A percentile compares a stretch with the other conserved stretches of the same genome.
Evolutionary conservation across 2,888 invertebrate species (phyloP).

Genomic region (Pterostichus niger): DNA sequence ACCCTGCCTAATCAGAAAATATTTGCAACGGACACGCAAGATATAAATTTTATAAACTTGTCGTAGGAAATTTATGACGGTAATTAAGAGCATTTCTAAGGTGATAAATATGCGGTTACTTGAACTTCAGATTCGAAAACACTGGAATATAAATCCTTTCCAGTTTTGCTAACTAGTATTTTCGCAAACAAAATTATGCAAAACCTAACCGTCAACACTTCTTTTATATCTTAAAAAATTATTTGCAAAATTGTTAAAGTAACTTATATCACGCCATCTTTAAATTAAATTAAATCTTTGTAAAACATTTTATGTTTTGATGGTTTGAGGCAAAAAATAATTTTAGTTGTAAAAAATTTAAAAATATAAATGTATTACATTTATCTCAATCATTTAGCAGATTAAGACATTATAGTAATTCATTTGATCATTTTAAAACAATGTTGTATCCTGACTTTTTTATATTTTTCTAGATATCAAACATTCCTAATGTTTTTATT

Average conservation of each 20-base stretch:
- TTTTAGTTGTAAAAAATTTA: not conserved
- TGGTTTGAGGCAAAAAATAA: too few relatives aligned
- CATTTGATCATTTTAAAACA: too few relatives aligned
- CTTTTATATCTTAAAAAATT: not conserved
- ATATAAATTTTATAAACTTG: conserved; percentile 65
- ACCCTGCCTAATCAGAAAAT: conserved; percentile 58
- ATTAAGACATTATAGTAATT: too few relatives aligned
- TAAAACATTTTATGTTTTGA: too few relatives aligned
- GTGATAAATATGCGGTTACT: conserved; percentile 63
- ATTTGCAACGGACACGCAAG: conserved; percentile 64
- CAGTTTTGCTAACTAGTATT: conserved; percentile 45
- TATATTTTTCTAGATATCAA: too few relatives aligned
- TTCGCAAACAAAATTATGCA: conserved; percentile 27
- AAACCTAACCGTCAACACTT: not conserved
- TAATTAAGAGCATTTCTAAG: conserved; percentile 63
- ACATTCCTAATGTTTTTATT: too few relatives aligned
- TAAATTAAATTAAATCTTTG: too few relatives aligned
- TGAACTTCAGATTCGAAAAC: conserved; percentile 59
- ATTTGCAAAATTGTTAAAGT: not conserved
- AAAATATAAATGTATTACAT: too few relatives aligned
- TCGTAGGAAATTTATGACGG: conserved; percentile 60
- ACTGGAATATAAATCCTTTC: conserved; percentile 24
- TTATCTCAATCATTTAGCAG: too few relatives aligned
- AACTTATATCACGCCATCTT: too few relatives aligned
- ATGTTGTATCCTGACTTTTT: too few relatives aligned